Evolutionary conservation across 1,140 invertebrate species (phyloP), one percentile per base, ranked within the genome.

Genomic region (Aphelinus certus): DNA sequence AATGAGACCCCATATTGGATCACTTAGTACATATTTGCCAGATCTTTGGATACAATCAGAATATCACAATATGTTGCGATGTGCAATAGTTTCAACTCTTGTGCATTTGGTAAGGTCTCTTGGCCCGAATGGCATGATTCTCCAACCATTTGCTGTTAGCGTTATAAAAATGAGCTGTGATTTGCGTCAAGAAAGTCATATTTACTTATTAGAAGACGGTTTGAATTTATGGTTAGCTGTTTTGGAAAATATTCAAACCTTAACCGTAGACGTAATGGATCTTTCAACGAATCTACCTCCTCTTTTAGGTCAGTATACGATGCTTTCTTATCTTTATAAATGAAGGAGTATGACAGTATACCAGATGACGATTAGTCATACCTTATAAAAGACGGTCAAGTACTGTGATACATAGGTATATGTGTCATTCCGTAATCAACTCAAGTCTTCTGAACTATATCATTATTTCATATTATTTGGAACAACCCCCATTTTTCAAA

Each of bases 161-260:
- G 92, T 96, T 48, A 93, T 99, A 72, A 90, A 92, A 79, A 87
- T 95, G 74, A 93, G 94, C 75, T 96, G 95, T 1, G 94, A 97
- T 82, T 88, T 94, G 0, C 91, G 91, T 71, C 91, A 96, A 83
- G 91, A 92, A 55, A 93, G 92, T 10, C 94, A 96, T 83, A 92
- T 98, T 56, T 98, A 98, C 87, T 89, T 98, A 58, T 87, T 97
- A 77, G 96, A 98, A 87, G 97, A 99, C 88, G 96, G 95, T 0
- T 88, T 98, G 51, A 94, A 96, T 79, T 89, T 99, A 67, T 98
- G 97, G 96, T 88, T 93, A 65, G 92, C 93, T 3, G 91, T 96
- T 9, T 87, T 99, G 67, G 93, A 96, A 82, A 94, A 95, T 81
- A 90, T 93, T 1, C 89, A 93, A 1, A 81, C 84, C 0, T 85